These are phyloP conservation scores for Caradrina clavipalpis DNA, from an alignment of 2,888 invertebrate genomes.

Conservation along the genomic window DNA sequence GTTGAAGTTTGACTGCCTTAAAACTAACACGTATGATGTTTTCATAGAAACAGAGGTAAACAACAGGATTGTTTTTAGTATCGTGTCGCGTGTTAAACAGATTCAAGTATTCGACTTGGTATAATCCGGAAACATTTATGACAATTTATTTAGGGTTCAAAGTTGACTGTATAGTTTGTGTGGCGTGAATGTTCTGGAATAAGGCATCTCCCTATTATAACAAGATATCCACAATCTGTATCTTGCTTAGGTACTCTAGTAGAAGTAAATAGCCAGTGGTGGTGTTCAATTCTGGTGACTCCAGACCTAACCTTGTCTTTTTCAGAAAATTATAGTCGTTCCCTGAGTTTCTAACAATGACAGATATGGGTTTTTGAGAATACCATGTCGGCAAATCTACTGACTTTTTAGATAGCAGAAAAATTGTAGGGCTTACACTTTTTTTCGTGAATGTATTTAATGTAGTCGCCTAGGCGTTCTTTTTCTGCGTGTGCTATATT, in stretches of 20 bases:
- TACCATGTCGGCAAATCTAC: too few relatives aligned
- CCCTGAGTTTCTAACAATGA: too few relatives aligned
- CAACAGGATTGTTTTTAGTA: constrained; percentile 60
- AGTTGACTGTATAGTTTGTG: constrained; percentile 13
- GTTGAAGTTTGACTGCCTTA: constrained; percentile 3
- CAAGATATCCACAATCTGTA: background rate
- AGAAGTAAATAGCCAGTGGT: too few relatives aligned
- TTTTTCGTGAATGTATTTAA: too few relatives aligned
- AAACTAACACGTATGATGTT: constrained; percentile 22
- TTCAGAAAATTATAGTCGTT: too few relatives aligned
- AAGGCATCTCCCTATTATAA: background rate
- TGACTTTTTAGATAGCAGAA: too few relatives aligned
- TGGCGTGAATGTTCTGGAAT: background rate
- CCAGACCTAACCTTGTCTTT: too few relatives aligned
- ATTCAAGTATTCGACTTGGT: constrained; percentile 58
- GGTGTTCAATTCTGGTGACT: too few relatives aligned
- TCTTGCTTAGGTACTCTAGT: background rate
- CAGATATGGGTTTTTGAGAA: too few relatives aligned
- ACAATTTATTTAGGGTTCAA: constrained; percentile 42
- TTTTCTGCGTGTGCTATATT: too few relatives aligned
- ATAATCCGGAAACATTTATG: constrained; percentile 53
- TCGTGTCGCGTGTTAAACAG: constrained; percentile 56
- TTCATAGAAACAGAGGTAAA: constrained; percentile 30
- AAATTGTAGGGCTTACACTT: too few relatives aligned
- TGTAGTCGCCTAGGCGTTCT: too few relatives aligned